Base-by-base conservation (phyloP, 2,888 invertebrate genomes). In the Leptinotarsa haldemani region DNA sequence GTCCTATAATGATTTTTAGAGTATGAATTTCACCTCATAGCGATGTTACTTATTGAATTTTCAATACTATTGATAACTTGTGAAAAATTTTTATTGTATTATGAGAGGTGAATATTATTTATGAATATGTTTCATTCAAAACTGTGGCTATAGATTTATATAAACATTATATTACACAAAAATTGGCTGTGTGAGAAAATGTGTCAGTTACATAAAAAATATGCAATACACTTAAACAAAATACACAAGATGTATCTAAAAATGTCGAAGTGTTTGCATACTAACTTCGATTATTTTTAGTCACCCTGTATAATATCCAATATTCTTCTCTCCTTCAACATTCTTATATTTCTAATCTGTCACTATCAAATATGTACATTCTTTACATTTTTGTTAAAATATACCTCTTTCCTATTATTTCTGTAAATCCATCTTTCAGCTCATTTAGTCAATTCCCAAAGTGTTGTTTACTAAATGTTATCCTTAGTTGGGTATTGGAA, bases 261-360 rank as follows among this genome's bases (percentile, higher is more conserved):
- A 81, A 81, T 79, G 67, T 52, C 58, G 46, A 75, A 74, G 61
- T 67, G 58, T 67, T 71, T 71, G 46, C 46, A 58, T 30, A 50
- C 67, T 25, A 48, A 75, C 75, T 74, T 52, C 71, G 74, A 74
- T 69, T 77, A 77, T 77, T 77, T 76, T 80, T 25, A 69, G 46
- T 69, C 50, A 66, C 70, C 69, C 69, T 70, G 72, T 64, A 70
- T 70, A 72, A 79, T 73, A 75, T 79, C 78, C 80, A 80, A 79
- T 79, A 80, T 81, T 78, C 79, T 78, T 77, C 77, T 75, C 75
- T 76, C 71, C 76, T 72, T 79, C 80, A 83, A 82, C 83, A 82
- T 82, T 82, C 80, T 82, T 82, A 82, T 79, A 82, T 78, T 77
- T 80, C 82, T 82, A 82, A 81, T 82, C 81, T 83, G 79, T 77